These are phyloP conservation scores for Phoxinus phoxinus DNA, from an alignment of 2,113 vertebrate species.

Conservation along the genomic window DNA sequence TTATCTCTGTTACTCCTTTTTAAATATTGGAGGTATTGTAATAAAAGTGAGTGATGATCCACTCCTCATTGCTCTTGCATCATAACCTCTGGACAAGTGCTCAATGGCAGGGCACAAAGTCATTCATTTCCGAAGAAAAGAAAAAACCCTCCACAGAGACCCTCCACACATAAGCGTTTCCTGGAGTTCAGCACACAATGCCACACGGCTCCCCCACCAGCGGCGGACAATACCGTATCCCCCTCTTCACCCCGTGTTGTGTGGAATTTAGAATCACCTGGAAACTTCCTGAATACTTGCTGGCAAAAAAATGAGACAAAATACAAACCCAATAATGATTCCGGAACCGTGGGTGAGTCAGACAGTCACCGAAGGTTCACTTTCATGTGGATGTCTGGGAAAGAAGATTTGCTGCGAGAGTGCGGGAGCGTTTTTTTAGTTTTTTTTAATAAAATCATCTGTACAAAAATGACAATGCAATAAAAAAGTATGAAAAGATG, in stretches of 20 bases:
- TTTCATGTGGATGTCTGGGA: constrained; percentile 52
- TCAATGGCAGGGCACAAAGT: constrained; percentile 36
- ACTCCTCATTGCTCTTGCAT: constrained; percentile 26
- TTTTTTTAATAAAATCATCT: constrained; percentile 79
- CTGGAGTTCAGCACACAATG: constrained; percentile 32
- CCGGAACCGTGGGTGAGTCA: constrained; percentile 43
- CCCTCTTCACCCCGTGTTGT: constrained; percentile 21
- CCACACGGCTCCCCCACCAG: constrained; percentile 31
- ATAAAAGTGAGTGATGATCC: constrained; percentile 48
- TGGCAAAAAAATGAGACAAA: constrained; percentile 51
- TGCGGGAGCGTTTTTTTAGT: neutral
- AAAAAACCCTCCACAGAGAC: constrained; percentile 17
- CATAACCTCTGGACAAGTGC: constrained; percentile 35
- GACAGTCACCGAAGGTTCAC: constrained; percentile 45
- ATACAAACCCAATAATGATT: constrained; percentile 48
- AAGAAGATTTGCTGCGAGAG: constrained; percentile 46
- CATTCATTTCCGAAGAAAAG: neutral
- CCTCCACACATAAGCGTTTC: constrained; percentile 18
- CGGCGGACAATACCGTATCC: constrained; percentile 13
- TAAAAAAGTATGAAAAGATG: constrained; percentile 67
- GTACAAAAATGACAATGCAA: constrained; percentile 82
- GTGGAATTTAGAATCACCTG: constrained; percentile 55
- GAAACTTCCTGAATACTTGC: constrained; percentile 49
- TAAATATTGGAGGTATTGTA: constrained; percentile 42
- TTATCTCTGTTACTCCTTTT: constrained; percentile 32